Base-by-base conservation (phyloP, 92 coral and sea anemone genomes). In the Zoanthus sociatus region DNA sequence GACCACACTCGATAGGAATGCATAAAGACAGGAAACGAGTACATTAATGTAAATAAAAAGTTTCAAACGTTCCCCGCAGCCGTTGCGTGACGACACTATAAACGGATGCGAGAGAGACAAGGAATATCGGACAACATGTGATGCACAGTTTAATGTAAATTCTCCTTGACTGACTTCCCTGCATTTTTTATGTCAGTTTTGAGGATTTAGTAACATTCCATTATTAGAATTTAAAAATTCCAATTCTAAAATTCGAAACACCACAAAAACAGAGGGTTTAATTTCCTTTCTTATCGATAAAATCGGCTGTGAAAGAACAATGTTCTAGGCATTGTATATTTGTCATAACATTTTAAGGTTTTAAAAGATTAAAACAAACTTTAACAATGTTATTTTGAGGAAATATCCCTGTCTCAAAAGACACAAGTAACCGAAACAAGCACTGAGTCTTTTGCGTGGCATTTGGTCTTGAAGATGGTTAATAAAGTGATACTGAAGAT, bases 281-380 rank as follows among this genome's bases (percentile, higher is more conserved):
- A 83, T 83, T 83, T 83, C 87, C 63, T 83, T 83, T 71, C 78
- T 83, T 70, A 83, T 83, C 87, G 78, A 83, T 51, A 78, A 83
- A 83, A 83, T 83, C 70, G 87, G 63, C 78, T 83, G 51, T 83
- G 87, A 83, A 83, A 83, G 78, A 83, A 48, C 58, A 83, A 83
- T 71, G 87, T 83, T 68, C 45, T 83, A 50, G n/a, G 87, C 87
- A 51, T 83, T 79, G 87, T 71, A 7, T 61, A 71, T 68, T 83
- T 83, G 87, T 83, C 87, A 83, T 71, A 83, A 83, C 46, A 68
- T 71, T 71, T 71, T 53, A 83, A 83, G 87, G 63, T 83, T 68
- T 83, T 83, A 83, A 83, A 83, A 71, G 78, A 83, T 68, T 83
- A 83, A 70, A 83, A 50, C 87, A 83, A 83, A 83, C 87, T 70